Percentiles rank a stretch among this genome's conserved stretches.
Conservation (phyloP, 2,113 vertebrate species). For the Indri indri region DNA sequence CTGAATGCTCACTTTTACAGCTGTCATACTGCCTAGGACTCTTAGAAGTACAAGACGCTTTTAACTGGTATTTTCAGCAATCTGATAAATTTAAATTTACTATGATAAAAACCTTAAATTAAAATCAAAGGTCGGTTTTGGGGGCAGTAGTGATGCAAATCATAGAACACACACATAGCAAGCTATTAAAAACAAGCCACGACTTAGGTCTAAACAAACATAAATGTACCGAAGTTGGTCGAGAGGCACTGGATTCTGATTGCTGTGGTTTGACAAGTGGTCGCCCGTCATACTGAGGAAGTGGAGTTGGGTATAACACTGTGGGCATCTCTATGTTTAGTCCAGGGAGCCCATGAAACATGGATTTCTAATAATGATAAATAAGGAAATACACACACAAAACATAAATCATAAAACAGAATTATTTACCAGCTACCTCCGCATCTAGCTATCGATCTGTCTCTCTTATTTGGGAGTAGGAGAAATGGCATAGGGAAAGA, state of each 20-base stretch:
- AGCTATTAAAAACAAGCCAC: background rate
- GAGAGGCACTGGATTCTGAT: conserved; percentile 77
- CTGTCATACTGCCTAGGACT: background rate
- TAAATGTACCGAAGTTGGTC: conserved; percentile 83
- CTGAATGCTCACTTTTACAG: background rate
- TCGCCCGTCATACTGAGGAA: conserved; percentile 93
- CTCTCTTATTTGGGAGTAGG: background rate
- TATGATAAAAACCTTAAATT: background rate
- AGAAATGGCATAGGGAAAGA: background rate
- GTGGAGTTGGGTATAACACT: conserved; percentile 91
- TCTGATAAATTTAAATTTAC: conserved; percentile 37
- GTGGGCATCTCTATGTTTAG: conserved; percentile 91
- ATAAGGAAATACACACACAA: background rate
- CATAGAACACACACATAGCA: background rate
- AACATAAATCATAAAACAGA: background rate
- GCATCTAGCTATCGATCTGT: background rate
- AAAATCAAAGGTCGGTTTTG: conserved; percentile 6
- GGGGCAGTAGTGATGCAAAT: background rate
- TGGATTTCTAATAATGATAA: conserved; percentile 88
- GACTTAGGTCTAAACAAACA: background rate
- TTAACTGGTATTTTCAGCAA: background rate
- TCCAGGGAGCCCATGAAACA: conserved; percentile 96
- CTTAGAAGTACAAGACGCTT: background rate
- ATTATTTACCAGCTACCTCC: background rate
- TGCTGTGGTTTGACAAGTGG: conserved; percentile 82